Evolutionary conservation across 1,140 invertebrate species (phyloP), one percentile per base, ranked within the genome.

Genomic region (Zelostemma sp.): DNA sequence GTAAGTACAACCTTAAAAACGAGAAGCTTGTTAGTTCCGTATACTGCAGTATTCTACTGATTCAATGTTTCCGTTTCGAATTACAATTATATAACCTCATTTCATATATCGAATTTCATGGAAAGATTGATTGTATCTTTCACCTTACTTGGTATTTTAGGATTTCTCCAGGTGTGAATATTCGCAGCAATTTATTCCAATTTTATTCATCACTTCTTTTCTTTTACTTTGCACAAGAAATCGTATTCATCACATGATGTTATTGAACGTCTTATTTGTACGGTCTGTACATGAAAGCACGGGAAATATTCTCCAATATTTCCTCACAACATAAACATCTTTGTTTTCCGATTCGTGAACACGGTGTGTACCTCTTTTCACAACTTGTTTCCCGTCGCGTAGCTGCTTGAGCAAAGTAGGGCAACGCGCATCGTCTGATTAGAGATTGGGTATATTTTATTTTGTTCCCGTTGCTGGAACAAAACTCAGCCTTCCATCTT

Each of bases 371-470:
- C 43, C 17, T 49, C 43, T 31, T 49, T 59, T 28, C 38, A n/a
- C 9, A 17, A 58, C 48, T 15, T 46, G 21, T 56, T 43, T 47
- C 47, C 15, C 12, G 45, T 31, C 25, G 15, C 47, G 41, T 47
- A 43, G 19, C 49, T 48, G 31, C 50, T 19, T 38, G 16, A 62
- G 40, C 50, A 75, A 75, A 77, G 65, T 72, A 43, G 65, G 72
- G n/a, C 68, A 68, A 43, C 49, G 70, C 58, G 55, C 35, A 53
- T 60, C 61, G 55, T 58, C 51, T 77, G 71, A 80, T 77, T 77
- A 77, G 68, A 80, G 66, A 68, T 58, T 76, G 70, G 78, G 76
- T 72, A 66, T 69, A 65, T 64, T 73, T 67, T 50, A 49, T 63
- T 50, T 60, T 43, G 46, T 49, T 72, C 71, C 57, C 46, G 41